These are phyloP conservation scores for Tholera decimalis DNA, from an alignment of 2,888 invertebrate species.

Conservation along the genomic window DNA sequence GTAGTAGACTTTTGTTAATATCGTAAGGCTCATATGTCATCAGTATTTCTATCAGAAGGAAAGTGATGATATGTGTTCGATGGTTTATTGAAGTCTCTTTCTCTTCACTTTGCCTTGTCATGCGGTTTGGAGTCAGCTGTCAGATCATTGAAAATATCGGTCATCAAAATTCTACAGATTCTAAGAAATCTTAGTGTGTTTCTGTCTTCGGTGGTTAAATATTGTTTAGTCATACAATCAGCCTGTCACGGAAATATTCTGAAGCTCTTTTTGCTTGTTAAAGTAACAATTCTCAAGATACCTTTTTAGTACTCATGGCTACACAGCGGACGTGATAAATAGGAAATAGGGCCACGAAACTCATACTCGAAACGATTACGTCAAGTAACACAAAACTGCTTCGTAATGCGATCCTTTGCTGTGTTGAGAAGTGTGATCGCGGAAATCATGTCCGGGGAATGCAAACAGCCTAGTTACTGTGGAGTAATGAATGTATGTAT, in stretches of 20 bases:
- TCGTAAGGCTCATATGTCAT: too few relatives aligned
- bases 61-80: too few relatives aligned
- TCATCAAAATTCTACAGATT: neutral
- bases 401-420: slow-evolving; percentile 63
- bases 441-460: slow-evolving; percentile 48
- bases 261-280: slow-evolving; percentile 42
- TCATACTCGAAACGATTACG: slow-evolving; percentile 49
- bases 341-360: slow-evolving; percentile 62
- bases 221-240: slow-evolving; percentile 12
- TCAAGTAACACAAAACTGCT: slow-evolving; percentile 49
- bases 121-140: neutral
- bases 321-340: slow-evolving; percentile 51
- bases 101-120: neutral
- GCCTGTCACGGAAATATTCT: slow-evolving; percentile 12
- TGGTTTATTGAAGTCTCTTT: neutral
- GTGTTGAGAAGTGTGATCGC: slow-evolving; percentile 22
- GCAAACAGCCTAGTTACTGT: slow-evolving; percentile 43
- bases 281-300: slow-evolving; percentile 7
- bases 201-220: neutral
- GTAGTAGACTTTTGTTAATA: too few relatives aligned
- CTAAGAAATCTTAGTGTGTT: too few relatives aligned
- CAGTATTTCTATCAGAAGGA: too few relatives aligned
- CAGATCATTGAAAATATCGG: neutral
- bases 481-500: slow-evolving; percentile 21
- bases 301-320: slow-evolving; percentile 12